phyloP scores from a whole-genome alignment of 2,888 invertebrate species.

The Chrysodeixis includens region DNA sequence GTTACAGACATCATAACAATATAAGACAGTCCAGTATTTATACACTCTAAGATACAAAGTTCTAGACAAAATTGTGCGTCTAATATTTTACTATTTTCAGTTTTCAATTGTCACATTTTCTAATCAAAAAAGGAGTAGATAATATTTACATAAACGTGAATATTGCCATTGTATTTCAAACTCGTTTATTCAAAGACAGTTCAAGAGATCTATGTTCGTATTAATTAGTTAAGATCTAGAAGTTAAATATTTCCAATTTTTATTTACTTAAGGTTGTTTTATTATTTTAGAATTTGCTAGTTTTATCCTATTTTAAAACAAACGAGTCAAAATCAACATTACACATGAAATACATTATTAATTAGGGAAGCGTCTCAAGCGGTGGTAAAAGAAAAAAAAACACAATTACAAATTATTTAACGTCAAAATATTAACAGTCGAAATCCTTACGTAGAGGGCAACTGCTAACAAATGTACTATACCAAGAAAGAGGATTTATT shows the following conservation, averaged over 20 bases:
- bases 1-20: slow-evolving; percentile 12
- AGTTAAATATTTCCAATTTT: background rate
- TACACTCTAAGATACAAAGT: slow-evolving; percentile 44
- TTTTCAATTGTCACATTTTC: slow-evolving; percentile 66
- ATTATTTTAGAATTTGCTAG: background rate
- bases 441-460: slow-evolving; percentile 42
- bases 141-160: slow-evolving; percentile 61
- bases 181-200: slow-evolving; percentile 35
- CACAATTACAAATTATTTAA: slow-evolving; percentile 72
- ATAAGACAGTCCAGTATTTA: slow-evolving; percentile 41
- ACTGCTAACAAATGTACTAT: slow-evolving; percentile 34
- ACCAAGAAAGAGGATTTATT: no score
- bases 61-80: slow-evolving; percentile 68
- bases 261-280: background rate
- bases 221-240: background rate
- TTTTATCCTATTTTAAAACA: slow-evolving; percentile 31
- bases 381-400: slow-evolving; percentile 67
- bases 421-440: slow-evolving; percentile 67
- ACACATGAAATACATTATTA: slow-evolving; percentile 60
- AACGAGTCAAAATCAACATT: slow-evolving; percentile 43
- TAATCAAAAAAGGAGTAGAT: slow-evolving; percentile 60
- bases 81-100: slow-evolving; percentile 80
- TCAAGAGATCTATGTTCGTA: background rate
- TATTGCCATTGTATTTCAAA: slow-evolving; percentile 45
- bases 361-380: slow-evolving; percentile 73